Conservation (phyloP, 2,888 invertebrate genomes). For the Callyntrura guangdongensis region DNA sequence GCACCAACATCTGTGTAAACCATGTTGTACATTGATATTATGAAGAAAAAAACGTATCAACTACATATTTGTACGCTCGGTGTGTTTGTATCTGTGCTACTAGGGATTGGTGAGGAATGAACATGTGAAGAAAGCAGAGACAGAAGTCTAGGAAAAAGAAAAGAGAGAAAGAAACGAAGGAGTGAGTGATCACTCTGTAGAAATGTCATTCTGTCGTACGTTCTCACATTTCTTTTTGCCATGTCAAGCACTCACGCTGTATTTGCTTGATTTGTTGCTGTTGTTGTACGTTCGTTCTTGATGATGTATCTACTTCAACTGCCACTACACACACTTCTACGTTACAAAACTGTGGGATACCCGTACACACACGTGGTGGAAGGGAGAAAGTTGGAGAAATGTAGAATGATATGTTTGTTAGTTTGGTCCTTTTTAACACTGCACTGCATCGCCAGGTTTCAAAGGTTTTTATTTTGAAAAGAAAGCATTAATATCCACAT, state of each 20-base stretch:
- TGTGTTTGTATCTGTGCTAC: background rate
- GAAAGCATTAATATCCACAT: slow-evolving; percentile 11
- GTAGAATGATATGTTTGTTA: background rate
- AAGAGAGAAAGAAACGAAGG: slow-evolving; percentile 34
- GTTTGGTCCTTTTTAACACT: slow-evolving; percentile 36
- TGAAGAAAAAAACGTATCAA: background rate
- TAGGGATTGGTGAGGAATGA: background rate
- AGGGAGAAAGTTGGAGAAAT: background rate
- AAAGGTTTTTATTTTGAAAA: background rate
- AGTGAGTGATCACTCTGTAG: slow-evolving; percentile 78
- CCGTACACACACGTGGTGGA: background rate
- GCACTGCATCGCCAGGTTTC: background rate
- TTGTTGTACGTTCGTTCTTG: slow-evolving; percentile 1
- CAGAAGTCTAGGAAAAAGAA: slow-evolving; percentile 11
- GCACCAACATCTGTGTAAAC: background rate
- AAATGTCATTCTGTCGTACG: slow-evolving; percentile 73
- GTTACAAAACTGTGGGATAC: background rate
- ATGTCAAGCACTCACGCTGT: slow-evolving; percentile 56
- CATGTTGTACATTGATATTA: background rate
- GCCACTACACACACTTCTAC: background rate
- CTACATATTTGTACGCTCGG: background rate
- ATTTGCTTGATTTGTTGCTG: slow-evolving; percentile 62
- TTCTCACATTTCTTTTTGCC: slow-evolving; percentile 73
- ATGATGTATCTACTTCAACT: background rate
- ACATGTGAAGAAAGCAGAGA: background rate